Percentiles rank a stretch among this genome's conserved stretches.
phyloP scores from a whole-genome alignment of 2,888 invertebrate genomes.

The Dolichopus griseipennis region DNA sequence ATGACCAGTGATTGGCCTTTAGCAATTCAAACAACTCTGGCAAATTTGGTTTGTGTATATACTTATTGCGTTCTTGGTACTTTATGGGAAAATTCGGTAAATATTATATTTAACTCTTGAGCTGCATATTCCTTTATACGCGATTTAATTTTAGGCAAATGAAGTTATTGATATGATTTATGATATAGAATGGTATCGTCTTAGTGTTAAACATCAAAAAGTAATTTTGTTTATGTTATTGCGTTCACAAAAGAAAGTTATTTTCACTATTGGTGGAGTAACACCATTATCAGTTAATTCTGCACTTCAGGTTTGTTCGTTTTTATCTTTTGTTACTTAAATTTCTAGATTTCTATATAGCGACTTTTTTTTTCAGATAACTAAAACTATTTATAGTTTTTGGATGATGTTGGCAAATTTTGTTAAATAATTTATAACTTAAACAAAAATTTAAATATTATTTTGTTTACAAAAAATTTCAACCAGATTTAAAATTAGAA shows the following conservation, averaged over 20 bases:
- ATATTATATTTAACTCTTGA: neutral
- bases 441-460: too few relatives aligned
- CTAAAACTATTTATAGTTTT: slow-evolving; percentile 12
- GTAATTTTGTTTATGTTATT: neutral
- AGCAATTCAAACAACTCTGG: neutral
- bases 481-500: too few relatives aligned
- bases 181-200: slow-evolving; percentile 7
- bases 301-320: slow-evolving; percentile 7
- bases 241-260: neutral
- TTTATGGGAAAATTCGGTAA: neutral
- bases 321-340: too few relatives aligned
- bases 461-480: too few relatives aligned
- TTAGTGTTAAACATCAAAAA: slow-evolving; percentile 1
- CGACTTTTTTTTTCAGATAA: neutral
- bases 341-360: neutral
- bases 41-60: neutral
- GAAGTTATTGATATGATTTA: neutral
- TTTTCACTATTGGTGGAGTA: slow-evolving; percentile 4
- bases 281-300: slow-evolving; percentile 9
- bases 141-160: neutral
- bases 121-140: too few relatives aligned
- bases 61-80: neutral
- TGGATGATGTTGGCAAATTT: slow-evolving; percentile 8
- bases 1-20: neutral
- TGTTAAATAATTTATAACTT: neutral